Evolutionary conservation across 2,797 vertebrate genomes (phyloP).

Genomic region (Bradypodion ventrale): DNA sequence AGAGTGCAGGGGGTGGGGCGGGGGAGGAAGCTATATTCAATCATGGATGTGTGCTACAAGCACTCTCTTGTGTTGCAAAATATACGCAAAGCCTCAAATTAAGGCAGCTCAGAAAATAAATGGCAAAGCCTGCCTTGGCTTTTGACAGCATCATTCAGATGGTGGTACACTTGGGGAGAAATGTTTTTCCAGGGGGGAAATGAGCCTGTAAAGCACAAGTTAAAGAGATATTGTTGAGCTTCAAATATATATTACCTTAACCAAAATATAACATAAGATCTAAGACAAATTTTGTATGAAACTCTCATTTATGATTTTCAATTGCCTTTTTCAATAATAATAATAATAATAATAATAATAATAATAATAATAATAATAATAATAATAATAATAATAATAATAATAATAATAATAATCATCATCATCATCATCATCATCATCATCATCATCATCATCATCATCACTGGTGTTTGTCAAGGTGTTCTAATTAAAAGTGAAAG

Average conservation of each 20-base stretch:
- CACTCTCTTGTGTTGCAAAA: conserved; percentile 66
- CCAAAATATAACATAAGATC: background rate
- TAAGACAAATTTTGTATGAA: conserved; percentile 42
- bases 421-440: too few relatives aligned
- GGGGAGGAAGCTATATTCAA: conserved; percentile 64
- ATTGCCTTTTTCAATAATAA: rapidly evolving
- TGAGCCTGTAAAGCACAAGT: conserved; percentile 58
- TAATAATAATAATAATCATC: too few relatives aligned
- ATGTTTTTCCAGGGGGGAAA: conserved; percentile 41
- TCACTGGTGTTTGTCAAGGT: too few relatives aligned
- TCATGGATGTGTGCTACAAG: conserved; percentile 59
- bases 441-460: too few relatives aligned
- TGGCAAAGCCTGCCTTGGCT: conserved; percentile 57
- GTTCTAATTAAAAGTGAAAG: background rate
- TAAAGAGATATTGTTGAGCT: conserved; percentile 49
- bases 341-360: too few relatives aligned
- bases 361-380: too few relatives aligned
- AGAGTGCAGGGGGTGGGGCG: too few relatives aligned
- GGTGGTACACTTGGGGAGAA: conserved; percentile 30
- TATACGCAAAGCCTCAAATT: conserved; percentile 69
- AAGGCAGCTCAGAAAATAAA: conserved; percentile 70
- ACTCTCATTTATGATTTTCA: background rate
- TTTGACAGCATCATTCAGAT: conserved; percentile 58
- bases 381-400: too few relatives aligned
- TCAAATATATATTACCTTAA: conserved; percentile 38